Evolutionary conservation across 2,113 vertebrate species (phyloP), one percentile per base, ranked within the genome.

Genomic region (Eulemur rufifrons): DNA sequence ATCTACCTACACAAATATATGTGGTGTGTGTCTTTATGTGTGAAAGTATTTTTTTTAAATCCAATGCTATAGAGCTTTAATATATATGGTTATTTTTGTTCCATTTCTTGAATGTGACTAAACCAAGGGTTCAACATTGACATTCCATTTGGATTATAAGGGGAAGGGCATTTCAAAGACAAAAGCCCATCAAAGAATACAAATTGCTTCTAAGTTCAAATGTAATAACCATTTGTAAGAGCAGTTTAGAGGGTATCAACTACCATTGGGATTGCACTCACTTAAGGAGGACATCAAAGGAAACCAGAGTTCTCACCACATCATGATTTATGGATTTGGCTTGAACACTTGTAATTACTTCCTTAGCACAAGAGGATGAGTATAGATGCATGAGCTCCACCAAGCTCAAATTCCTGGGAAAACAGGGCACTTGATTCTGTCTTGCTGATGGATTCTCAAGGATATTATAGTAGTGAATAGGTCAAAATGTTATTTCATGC

Each of bases 121-220:
- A 96, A 88, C 18, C 54, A 52, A 66, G 86, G 11, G 1, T 90
- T 96, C 23, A 34, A 27, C 37, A 93, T 12, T 94, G 89, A 68
- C 74, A 76, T 97, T 96, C 66, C 61, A 29, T 86, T 95, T 77
- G 80, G 66, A 87, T 95, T 45, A 91, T 61, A 54, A 95, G 45
- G 17, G 47, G 42, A 96, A 97, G 95, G 91, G 3, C 86, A 83
- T 94, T 86, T 96, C 73, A 98, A 97, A 98, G 95, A 92, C 96
- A 97, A 97, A 96, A 94, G 11, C 42, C 71, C 88, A 85, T 86
- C 81, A 80, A 84, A 95, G 94, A 95, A 96, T 93, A 95, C 45
- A 97, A 95, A 97, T 97, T 78, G 61, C 93, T 81, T 95, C 34
- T 47, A 52, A 96, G 91, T 93, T 95, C 88, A 97, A 96, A 90